phyloP scores from a whole-genome alignment of 2,113 vertebrate species.

The Hoplias malabaricus region DNA sequence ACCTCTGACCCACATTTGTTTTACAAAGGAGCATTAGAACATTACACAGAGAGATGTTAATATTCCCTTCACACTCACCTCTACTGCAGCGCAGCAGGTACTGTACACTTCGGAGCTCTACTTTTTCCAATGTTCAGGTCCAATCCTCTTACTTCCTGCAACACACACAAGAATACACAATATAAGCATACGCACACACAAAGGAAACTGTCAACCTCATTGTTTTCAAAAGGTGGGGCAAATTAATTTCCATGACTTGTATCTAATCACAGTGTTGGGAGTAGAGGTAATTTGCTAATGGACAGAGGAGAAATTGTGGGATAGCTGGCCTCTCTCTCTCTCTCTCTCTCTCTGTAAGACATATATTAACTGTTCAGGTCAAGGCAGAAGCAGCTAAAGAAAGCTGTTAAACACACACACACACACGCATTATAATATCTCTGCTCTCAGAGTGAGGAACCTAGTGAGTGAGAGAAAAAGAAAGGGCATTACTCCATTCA shows the following conservation, averaged over 20 bases:
- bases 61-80: not conserved
- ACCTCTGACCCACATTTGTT: not conserved
- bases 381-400: slow-evolving; percentile 52
- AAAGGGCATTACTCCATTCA: slow-evolving; percentile 51
- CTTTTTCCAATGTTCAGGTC: not conserved
- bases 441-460: slow-evolving; percentile 59
- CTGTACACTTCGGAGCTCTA: not conserved
- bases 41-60: not conserved
- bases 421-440: slow-evolving; percentile 65
- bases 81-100: not conserved
- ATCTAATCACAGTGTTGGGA: slow-evolving; percentile 60
- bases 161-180: slow-evolving; percentile 1
- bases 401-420: slow-evolving; percentile 65
- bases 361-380: slow-evolving; percentile 42
- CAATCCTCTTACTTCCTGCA: slow-evolving; percentile 1
- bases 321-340: slow-evolving; percentile 18
- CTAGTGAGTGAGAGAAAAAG: slow-evolving; percentile 18
- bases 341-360: slow-evolving; percentile 8
- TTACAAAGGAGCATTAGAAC: not conserved
- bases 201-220: slow-evolving; percentile 54
- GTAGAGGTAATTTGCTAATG: slow-evolving; percentile 76
- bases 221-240: slow-evolving; percentile 61
- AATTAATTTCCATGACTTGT: slow-evolving; percentile 62
- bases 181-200: slow-evolving; percentile 6
- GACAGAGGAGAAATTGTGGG: slow-evolving; percentile 60